Evolutionary conservation across 2,113 vertebrate species (phyloP).

Genomic region (Sisor rabdophorus): DNA sequence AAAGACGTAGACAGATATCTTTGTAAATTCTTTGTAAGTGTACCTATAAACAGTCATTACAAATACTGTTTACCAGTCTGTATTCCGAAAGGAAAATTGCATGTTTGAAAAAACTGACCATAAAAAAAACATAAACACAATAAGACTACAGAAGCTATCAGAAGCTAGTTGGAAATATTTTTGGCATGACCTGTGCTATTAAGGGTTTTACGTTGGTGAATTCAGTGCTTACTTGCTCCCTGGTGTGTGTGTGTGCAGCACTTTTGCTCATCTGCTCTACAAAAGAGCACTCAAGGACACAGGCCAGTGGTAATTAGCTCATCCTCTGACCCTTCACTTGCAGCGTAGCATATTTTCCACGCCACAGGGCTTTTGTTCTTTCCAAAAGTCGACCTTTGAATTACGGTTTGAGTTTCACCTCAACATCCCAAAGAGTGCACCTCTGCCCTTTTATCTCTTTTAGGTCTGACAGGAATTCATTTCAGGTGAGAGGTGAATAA

Average conservation of each 20-base stretch:
- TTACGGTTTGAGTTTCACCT: conserved; percentile 31
- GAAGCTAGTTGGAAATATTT: neutral
- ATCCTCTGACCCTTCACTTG: conserved; percentile 23
- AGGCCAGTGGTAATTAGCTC: conserved; percentile 29
- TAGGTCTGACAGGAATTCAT: neutral
- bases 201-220: conserved; percentile 9
- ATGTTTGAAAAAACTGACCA: neutral
- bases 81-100: neutral
- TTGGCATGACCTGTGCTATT: neutral
- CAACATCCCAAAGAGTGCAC: neutral
- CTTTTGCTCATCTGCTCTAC: conserved; percentile 21
- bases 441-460: neutral
- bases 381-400: conserved; percentile 34
- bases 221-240: conserved; percentile 13
- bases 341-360: conserved; percentile 31
- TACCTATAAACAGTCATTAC: too few relatives aligned
- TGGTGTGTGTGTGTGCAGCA: neutral
- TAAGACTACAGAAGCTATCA: neutral
- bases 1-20: too few relatives aligned
- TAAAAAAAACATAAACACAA: neutral
- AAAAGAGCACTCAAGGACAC: conserved; percentile 34
- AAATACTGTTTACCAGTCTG: too few relatives aligned
- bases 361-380: conserved; percentile 24
- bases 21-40: too few relatives aligned
- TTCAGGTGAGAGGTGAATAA: neutral